Base-by-base conservation (phyloP, 2,888 invertebrate species). In the Coronaproctus castanopsis region DNA sequence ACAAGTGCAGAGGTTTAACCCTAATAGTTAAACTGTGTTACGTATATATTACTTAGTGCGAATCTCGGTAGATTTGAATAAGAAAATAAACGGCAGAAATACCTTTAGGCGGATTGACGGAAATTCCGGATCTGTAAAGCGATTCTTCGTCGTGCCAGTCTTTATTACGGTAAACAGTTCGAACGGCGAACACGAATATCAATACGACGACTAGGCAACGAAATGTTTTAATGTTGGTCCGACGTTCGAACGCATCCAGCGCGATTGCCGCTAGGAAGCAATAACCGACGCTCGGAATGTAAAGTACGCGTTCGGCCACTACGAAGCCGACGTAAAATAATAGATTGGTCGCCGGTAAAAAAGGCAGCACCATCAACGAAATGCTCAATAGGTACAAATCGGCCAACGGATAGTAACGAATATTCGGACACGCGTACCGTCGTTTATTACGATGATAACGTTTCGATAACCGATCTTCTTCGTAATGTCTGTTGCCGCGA, bases 251-350 rank as follows among this genome's bases (percentile, higher is more conserved):
- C 36, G 63, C 78, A 51, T 77, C 77, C 63, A 80, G 76, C 51
- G 87, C 86, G 66, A 84, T 75, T 57, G 87, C 92, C 62, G 93
- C 76, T 65, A 95, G 76, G 67, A 96, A 78, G 74, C 93, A 95
- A 74, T 86, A 88, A 58, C 95, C 96, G 69, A 95, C 88, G 75
- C 92, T 93, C 57, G 96, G 95, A 72, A 96, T 80, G 75, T 96
- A 97, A 65, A 97, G 78, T 65, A 96, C 85, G 65, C 96, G 80
- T 75, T 97, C 97, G 62, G 96, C 97, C 59, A 96, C 87, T 66
- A 97, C 96, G 74, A 97, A 97, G 56, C 97, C 97, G 62, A 97
- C 96, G 74, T 96, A 95, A 77, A 95, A 93, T 74, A 96, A 84
- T 67, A 95, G 76, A 78, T 97, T 97, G 68, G 90, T 86, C 64